These are phyloP conservation scores for Pteronotus mesoamericanus DNA, from an alignment of 2,797 vertebrate species.

Conservation along the genomic window DNA sequence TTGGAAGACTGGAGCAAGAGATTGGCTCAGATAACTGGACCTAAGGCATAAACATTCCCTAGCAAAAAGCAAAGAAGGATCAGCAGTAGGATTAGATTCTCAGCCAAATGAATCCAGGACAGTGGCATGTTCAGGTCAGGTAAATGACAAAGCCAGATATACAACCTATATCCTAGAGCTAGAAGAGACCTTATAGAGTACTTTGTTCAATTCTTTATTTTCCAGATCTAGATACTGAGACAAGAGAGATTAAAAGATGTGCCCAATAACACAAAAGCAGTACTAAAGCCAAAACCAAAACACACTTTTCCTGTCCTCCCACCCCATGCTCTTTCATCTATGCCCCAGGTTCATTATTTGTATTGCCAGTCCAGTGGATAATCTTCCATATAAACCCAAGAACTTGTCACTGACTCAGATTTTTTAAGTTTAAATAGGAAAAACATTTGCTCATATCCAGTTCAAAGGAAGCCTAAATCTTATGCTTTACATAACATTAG, in stretches of 20 bases:
- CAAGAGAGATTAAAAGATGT: background rate
- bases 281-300: background rate
- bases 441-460: constrained; percentile 31
- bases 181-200: background rate
- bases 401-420: constrained; percentile 15
- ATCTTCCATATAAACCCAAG: background rate
- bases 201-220: background rate
- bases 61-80: background rate
- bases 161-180: background rate
- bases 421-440: constrained; percentile 42
- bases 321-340: background rate
- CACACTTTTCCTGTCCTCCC: background rate
- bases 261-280: background rate
- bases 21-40: background rate
- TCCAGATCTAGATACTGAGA: constrained; percentile 18
- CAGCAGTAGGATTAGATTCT: background rate
- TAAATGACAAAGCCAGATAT: background rate
- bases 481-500: constrained; percentile 41
- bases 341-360: background rate
- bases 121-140: background rate
- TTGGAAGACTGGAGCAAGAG: background rate
- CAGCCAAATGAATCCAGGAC: background rate
- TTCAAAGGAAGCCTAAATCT: constrained; percentile 14
- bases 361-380: background rate
- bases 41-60: background rate